Evolutionary conservation across 2,113 vertebrate genomes (phyloP).

Genomic region (Misgurnus mizolepis): DNA sequence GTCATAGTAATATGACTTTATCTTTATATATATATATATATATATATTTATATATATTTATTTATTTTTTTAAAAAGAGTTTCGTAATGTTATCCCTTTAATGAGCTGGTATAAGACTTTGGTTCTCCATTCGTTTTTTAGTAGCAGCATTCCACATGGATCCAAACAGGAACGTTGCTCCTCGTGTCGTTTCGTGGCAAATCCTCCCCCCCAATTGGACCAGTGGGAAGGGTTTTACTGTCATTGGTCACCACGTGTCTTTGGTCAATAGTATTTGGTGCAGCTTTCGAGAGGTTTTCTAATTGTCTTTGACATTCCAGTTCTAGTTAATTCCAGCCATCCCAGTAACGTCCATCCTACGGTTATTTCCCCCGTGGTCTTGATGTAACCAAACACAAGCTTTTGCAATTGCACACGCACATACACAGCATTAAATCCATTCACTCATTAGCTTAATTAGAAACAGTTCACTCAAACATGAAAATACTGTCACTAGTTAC

Average conservation of each 20-base stretch:
- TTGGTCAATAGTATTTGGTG: slow-evolving; percentile 74
- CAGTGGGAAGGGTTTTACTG: slow-evolving; percentile 49
- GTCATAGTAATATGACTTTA: slow-evolving; percentile 77
- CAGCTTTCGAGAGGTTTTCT: slow-evolving; percentile 60
- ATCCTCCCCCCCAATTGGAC: slow-evolving; percentile 9
- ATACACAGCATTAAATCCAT: slow-evolving; percentile 35
- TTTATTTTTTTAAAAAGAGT: slow-evolving; percentile 55
- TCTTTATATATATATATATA: slow-evolving; percentile 64
- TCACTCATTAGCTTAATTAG: slow-evolving; percentile 28
- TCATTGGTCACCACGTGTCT: slow-evolving; percentile 71
- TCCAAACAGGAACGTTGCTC: slow-evolving; percentile 71
- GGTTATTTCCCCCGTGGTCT: slow-evolving; percentile 68
- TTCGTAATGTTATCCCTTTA: slow-evolving; percentile 77
- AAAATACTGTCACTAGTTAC: not conserved
- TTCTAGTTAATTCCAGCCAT: slow-evolving; percentile 71
- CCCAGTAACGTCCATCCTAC: slow-evolving; percentile 54
- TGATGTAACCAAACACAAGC: slow-evolving; percentile 53
- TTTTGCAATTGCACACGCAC: slow-evolving; percentile 48
- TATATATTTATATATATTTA: slow-evolving; percentile 34
- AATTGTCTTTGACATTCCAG: slow-evolving; percentile 72
- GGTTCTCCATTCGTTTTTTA: slow-evolving; percentile 73
- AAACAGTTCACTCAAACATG: not conserved
- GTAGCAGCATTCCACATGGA: slow-evolving; percentile 79
- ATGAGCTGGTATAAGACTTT: slow-evolving; percentile 76
- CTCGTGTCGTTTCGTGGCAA: slow-evolving; percentile 73